phyloP scores from a whole-genome alignment of 2,797 vertebrate species.

The Tamandua tetradactyla region DNA sequence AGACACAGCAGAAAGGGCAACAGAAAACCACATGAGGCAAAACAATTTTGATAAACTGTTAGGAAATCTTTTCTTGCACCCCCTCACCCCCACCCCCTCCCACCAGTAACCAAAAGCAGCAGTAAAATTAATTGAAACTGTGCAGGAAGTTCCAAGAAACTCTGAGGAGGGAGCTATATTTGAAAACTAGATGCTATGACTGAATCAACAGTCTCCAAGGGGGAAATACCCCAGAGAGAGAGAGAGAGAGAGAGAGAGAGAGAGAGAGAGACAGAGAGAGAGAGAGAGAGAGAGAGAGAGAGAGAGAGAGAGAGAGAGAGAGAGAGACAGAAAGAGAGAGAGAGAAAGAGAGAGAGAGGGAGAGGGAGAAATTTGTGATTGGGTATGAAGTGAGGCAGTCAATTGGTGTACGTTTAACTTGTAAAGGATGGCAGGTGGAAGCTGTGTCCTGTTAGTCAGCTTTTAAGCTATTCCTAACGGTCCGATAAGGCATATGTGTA shows the following conservation, averaged over 20 bases:
- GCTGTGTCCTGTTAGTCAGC: background rate
- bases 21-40: conserved; percentile 60
- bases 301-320: conserved; percentile 3
- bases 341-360: background rate
- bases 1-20: conserved; percentile 71
- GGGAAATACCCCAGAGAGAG: background rate
- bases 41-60: conserved; percentile 74
- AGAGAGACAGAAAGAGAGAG: background rate
- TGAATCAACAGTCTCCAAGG: background rate
- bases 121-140: conserved; percentile 64
- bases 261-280: background rate
- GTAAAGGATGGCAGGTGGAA: background rate
- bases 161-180: conserved; percentile 12
- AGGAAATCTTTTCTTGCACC: conserved; percentile 32
- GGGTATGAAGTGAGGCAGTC: conserved; percentile 20
- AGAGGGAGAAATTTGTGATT: background rate
- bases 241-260: background rate
- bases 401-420: background rate
- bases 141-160: conserved; percentile 25
- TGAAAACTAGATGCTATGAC: conserved; percentile 1
- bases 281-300: background rate
- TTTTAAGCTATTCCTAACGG: background rate
- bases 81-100: too few species aligned
- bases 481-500: background rate
- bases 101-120: conserved; percentile 50